Evolutionary conservation across 2,888 invertebrate genomes (phyloP).

Genomic region (Rhimphoctona megacephalus): DNA sequence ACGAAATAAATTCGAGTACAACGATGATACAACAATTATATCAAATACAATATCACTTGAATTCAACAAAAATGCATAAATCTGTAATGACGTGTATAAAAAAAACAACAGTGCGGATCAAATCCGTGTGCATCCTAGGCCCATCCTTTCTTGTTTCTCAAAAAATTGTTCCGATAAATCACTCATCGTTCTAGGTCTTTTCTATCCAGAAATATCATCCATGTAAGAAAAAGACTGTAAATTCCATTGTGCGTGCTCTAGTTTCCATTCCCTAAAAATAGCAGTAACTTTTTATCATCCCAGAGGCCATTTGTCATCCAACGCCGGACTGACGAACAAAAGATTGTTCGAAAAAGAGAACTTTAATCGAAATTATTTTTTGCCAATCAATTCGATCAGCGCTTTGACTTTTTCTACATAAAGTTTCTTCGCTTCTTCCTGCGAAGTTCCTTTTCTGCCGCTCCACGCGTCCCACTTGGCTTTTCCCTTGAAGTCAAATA

Average conservation of each 20-base stretch:
- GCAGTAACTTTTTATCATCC: background rate
- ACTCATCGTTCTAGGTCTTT: background rate
- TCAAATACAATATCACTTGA: background rate
- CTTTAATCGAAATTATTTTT: conserved; percentile 74
- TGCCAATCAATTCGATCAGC: conserved; percentile 86
- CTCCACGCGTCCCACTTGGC: conserved; percentile 91
- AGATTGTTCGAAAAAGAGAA: background rate
- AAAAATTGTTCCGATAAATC: background rate
- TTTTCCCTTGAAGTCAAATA: conserved; percentile 89
- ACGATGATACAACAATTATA: conserved; percentile 14
- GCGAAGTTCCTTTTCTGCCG: conserved; percentile 86
- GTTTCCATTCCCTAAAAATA: background rate
- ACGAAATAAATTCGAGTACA: conserved; percentile 26
- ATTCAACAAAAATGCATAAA: conserved; percentile 2
- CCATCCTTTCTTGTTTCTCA: background rate
- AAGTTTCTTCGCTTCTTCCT: conserved; percentile 92
- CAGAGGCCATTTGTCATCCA: background rate
- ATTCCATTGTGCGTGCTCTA: conserved; percentile 58
- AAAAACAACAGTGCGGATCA: conserved; percentile 21
- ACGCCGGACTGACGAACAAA: background rate
- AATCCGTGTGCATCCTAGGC: background rate
- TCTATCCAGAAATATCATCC: background rate
- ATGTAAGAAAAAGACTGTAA: background rate
- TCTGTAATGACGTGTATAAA: background rate
- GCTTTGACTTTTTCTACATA: conserved; percentile 92